phyloP scores from a whole-genome alignment of 2,888 invertebrate genomes.

The Eretmocerus hayati region DNA sequence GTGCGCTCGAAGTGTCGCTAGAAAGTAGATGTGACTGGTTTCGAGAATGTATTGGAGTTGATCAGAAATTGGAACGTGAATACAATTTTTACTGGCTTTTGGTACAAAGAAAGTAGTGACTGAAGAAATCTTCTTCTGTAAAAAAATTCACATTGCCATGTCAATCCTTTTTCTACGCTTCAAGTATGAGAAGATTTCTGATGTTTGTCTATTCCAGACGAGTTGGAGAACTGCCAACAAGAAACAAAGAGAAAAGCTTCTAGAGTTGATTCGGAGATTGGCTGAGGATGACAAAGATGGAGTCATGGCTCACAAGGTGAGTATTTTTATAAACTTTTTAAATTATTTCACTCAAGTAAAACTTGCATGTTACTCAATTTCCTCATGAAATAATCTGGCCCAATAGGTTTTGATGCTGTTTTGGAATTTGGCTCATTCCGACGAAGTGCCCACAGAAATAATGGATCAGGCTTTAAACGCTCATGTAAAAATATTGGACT shows the following conservation, averaged over 20 bases:
- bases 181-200: slow-evolving; percentile 18
- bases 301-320: slow-evolving; percentile 93
- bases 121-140: too few relatives aligned
- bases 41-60: too few relatives aligned
- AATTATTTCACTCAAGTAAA: background rate
- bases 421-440: slow-evolving; percentile 95
- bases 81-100: too few relatives aligned
- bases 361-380: slow-evolving; percentile 7
- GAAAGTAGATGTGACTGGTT: too few relatives aligned
- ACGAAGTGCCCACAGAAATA: slow-evolving; percentile 93
- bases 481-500: slow-evolving; percentile 95
- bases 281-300: slow-evolving; percentile 99
- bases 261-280: slow-evolving; percentile 88
- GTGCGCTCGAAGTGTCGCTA: too few relatives aligned
- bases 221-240: slow-evolving; percentile 95
- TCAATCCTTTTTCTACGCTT: too few relatives aligned
- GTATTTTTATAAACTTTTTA: slow-evolving; percentile 1
- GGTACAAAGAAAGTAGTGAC: too few relatives aligned
- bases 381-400: background rate
- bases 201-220: slow-evolving; percentile 49
- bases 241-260: slow-evolving; percentile 88
- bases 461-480: slow-evolving; percentile 94
- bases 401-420: slow-evolving; percentile 83
- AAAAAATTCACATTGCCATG: too few relatives aligned
- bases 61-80: too few relatives aligned